A percentile compares a stretch with the other conserved stretches of the same genome.
Evolutionary conservation across 92 coral and sea anemone species (phyloP).

Genomic region (Paragorgia papillata): DNA sequence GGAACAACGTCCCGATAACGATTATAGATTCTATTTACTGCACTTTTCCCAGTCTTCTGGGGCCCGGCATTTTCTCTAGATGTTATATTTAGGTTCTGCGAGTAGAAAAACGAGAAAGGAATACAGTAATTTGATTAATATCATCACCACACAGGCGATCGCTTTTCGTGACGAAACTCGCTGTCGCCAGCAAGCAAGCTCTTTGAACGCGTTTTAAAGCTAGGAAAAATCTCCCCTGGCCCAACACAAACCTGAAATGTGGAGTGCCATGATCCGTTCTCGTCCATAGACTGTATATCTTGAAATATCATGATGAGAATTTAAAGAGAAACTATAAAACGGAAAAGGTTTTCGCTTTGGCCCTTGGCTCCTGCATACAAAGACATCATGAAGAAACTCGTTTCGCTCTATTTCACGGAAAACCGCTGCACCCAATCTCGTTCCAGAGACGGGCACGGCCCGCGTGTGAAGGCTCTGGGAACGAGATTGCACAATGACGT

Average conservation of each 20-base stretch:
- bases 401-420: no score
- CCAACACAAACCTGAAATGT: conserved; percentile 68
- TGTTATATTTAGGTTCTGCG: conserved; percentile 72
- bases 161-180: not conserved
- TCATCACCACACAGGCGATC: not conserved
- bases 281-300: conserved; percentile 85
- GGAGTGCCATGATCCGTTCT: conserved; percentile 63
- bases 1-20: conserved; percentile 98
- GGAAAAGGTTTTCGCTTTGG: no score
- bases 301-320: conserved; percentile 61
- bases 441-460: no score
- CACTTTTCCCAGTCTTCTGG: conserved; percentile 74
- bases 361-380: no score
- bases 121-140: not conserved
- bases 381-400: no score
- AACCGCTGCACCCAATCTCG: no score
- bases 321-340: conserved; percentile 16
- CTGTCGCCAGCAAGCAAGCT: not conserved
- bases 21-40: conserved; percentile 83
- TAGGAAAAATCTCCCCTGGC: not conserved
- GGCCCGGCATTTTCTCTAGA: conserved; percentile 86
- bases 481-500: no score
- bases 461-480: no score
- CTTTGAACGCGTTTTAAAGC: conserved; percentile 6
- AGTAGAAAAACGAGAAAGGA: conserved; percentile 6